Conservation (phyloP, 2,888 invertebrate genomes). For the Zootermopsis nevadensis region DNA sequence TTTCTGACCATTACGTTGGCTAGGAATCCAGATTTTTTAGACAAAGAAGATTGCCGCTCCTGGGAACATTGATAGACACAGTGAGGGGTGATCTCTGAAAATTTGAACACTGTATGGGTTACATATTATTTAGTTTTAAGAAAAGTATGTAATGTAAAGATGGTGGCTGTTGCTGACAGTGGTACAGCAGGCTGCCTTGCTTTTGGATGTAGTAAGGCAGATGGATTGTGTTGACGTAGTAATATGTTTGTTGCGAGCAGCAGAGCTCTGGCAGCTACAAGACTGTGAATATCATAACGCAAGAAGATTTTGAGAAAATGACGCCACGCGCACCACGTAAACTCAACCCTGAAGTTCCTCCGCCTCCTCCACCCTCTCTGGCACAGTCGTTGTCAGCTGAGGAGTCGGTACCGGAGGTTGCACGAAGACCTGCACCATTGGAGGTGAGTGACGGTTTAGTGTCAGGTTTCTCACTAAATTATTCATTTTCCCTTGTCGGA, state of each 20-base stretch:
- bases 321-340: slow-evolving; percentile 74
- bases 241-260: slow-evolving; percentile 40
- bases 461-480: no score
- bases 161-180: no score
- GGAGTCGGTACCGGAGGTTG: slow-evolving; percentile 23
- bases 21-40: not conserved
- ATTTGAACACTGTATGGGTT: no score
- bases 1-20: no score
- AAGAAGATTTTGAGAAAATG: slow-evolving; percentile 87
- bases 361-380: slow-evolving; percentile 78
- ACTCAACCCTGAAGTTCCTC: slow-evolving; percentile 80
- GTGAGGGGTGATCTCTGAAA: no score
- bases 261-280: slow-evolving; percentile 72
- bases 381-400: slow-evolving; percentile 55
- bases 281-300: slow-evolving; percentile 88
- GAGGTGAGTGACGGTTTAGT: not conserved
- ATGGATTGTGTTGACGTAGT: no score
- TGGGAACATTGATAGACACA: no score
- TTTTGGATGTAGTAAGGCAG: no score
- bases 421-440: not conserved
- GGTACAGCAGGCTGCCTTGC: no score
- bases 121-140: no score
- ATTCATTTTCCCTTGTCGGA: no score
- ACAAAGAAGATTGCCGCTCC: not conserved
- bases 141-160: no score